Base-by-base conservation (phyloP, 2,888 invertebrate genomes). In the Chrysodeixis includens region DNA sequence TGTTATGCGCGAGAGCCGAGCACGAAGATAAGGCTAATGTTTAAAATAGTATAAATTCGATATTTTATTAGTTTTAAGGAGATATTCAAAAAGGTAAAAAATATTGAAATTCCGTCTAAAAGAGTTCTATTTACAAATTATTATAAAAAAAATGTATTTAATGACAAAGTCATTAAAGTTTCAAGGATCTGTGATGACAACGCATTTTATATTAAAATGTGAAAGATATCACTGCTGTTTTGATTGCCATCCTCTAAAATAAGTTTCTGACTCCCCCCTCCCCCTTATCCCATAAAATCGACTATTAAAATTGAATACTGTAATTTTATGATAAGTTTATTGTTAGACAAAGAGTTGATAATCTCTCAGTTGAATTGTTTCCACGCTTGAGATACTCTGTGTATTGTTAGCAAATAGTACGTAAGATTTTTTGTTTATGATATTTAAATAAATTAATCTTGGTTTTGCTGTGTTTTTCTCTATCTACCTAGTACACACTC, bases 201-300 rank as follows among this genome's bases (percentile, higher is more conserved):
- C 92, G 90, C 94, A 93, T 94, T 94, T 94, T 93, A 92, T 92
- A 94, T 94, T 94, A 94, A 94, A 94, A 94, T 94, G 93, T 94
- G 92, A 81, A 75, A 62, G 82, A 84, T 78, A 81, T 82, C 82
- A 76, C 74, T 81, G 90, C 86, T 86, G 89, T 92, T 91, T 93
- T 93, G 84, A 89, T 92, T 93, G 84, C 62, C 69, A 81, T 68
- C 85, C 83, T 78, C 30, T 70, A 60, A 75, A 66, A 59, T 71
- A 71, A 62, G 56, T 30, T 30, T 62, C 20, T 9, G 40, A 56
- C 30, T 51, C 35, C 74, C 71, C 57, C 35, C 74, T 69, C 57
- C 66, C 44, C 52, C 66, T 49, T 26, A 44, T 71, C 74, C 74
- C 40, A 30, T 49, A 44, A 52, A 30, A 67, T 58, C 62, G 62